Conservation (phyloP, 2,888 invertebrate genomes). For the Agonopterix arenella region DNA sequence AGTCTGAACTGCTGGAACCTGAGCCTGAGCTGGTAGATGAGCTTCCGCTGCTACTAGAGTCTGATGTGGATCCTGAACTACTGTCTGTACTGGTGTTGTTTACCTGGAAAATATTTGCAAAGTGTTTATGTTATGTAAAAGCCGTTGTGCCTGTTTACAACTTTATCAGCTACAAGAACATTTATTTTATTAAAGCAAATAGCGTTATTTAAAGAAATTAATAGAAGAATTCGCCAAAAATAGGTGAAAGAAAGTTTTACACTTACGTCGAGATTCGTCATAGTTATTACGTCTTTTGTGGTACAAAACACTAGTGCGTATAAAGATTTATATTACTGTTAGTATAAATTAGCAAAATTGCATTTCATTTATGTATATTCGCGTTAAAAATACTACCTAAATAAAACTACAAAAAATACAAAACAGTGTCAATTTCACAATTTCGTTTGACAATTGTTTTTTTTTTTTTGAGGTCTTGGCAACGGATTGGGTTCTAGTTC, state of each 20-base stretch:
- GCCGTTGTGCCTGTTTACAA: too few species aligned
- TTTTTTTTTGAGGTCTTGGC: too few species aligned
- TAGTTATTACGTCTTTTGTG: neutral
- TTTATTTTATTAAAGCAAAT: neutral
- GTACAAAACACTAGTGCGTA: neutral
- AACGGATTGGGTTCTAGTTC: too few species aligned
- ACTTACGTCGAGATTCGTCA: slow-evolving; percentile 14
- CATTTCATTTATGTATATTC: too few species aligned
- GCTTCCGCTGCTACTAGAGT: slow-evolving; percentile 82
- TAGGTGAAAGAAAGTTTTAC: neutral
- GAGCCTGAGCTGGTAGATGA: slow-evolving; percentile 83
- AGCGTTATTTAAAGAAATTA: neutral
- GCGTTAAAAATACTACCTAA: too few species aligned
- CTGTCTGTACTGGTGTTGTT: slow-evolving; percentile 78
- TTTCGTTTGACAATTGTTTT: too few species aligned
- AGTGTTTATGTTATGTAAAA: neutral
- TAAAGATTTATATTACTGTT: neutral
- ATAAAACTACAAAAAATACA: too few species aligned
- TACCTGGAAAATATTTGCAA: slow-evolving; percentile 36
- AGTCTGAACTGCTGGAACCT: slow-evolving; percentile 82
- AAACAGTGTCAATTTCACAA: too few species aligned
- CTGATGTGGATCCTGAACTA: slow-evolving; percentile 81
- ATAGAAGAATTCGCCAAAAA: neutral
- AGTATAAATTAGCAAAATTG: too few species aligned
- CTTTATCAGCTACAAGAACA: too few species aligned